A percentile compares a stretch with the other conserved stretches of the same genome.
Conservation (phyloP, 2,797 vertebrate genomes). For the Tenualosa ilisha region DNA sequence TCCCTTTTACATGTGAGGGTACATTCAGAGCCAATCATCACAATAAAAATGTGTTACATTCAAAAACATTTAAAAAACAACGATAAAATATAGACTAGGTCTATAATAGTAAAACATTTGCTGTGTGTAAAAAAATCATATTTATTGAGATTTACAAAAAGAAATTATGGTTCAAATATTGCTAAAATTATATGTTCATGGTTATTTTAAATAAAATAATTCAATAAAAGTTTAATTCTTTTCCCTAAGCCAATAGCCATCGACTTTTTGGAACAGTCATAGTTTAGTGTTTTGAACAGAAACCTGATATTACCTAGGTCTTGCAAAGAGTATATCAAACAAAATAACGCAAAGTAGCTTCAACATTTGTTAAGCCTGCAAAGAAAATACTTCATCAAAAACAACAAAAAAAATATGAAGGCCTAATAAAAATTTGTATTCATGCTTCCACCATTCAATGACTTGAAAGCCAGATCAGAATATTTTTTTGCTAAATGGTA, state of each 20-base stretch:
- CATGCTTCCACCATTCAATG: neutral
- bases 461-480: neutral
- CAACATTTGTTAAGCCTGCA: neutral
- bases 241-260: too few species aligned
- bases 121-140: neutral
- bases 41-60: neutral
- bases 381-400: neutral
- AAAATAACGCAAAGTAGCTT: neutral
- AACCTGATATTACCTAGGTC: neutral
- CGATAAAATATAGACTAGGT: neutral
- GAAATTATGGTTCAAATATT: neutral
- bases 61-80: neutral
- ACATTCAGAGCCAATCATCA: neutral
- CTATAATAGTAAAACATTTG: neutral
- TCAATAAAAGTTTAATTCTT: neutral
- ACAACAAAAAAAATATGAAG: neutral
- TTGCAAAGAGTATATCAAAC: neutral
- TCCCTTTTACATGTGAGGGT: constrained; percentile 3
- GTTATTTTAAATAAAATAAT: neutral
- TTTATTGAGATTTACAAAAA: neutral
- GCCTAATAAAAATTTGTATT: neutral
- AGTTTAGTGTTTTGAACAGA: too few species aligned
- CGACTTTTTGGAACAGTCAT: neutral
- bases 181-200: neutral
- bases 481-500: too few species aligned